Evolutionary conservation across 1,140 invertebrate genomes (phyloP).

Genomic region (Plutomurus gul): DNA sequence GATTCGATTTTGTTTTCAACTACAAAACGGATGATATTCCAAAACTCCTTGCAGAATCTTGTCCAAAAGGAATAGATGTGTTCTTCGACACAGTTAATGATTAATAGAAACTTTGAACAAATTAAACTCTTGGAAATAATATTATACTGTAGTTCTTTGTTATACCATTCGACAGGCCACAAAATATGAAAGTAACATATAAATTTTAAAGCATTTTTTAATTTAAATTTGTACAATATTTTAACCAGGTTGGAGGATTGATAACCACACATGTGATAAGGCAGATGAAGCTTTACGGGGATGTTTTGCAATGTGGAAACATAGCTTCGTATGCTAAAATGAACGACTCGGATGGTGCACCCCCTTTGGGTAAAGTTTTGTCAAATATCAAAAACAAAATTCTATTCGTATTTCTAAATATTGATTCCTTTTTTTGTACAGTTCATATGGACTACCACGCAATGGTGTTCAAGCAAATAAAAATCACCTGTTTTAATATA

Average conservation of each 20-base stretch:
- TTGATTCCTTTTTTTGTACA: background rate
- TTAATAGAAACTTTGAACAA: background rate
- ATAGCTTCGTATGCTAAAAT: background rate
- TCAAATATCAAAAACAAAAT: too few species aligned
- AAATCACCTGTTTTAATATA: conserved; percentile 52
- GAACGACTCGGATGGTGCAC: conserved; percentile 55
- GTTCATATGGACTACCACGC: conserved; percentile 5
- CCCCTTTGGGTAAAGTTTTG: background rate
- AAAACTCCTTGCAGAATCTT: conserved; percentile 56
- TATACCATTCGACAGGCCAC: background rate
- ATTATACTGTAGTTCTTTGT: background rate
- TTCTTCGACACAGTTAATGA: conserved; percentile 73
- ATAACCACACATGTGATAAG: background rate
- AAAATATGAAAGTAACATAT: background rate
- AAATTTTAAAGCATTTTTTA: background rate
- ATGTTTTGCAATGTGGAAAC: background rate
- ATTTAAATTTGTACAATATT: background rate
- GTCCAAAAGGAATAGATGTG: conserved; percentile 62
- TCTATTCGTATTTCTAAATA: too few species aligned
- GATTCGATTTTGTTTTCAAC: conserved; percentile 60
- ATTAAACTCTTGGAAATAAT: background rate
- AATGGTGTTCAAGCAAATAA: conserved; percentile 48
- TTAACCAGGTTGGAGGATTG: conserved; percentile 66
- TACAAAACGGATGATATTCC: conserved; percentile 59
- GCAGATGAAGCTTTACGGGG: background rate